These are phyloP conservation scores for Acleris cristana DNA, from an alignment of 2,888 invertebrate species.

Conservation along the genomic window DNA sequence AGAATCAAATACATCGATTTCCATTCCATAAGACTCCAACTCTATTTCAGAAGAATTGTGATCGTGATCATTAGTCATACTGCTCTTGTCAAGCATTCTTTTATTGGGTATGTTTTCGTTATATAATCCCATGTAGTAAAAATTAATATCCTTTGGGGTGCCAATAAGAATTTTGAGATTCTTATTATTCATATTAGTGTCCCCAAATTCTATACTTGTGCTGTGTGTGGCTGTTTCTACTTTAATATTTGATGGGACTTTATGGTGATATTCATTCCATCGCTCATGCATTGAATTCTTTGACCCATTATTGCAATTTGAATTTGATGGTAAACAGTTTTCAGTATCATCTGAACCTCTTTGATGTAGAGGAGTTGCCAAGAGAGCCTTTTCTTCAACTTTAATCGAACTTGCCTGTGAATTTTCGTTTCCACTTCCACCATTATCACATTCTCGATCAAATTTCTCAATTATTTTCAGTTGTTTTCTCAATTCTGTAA, in stretches of 20 bases:
- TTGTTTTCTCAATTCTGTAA: constrained; percentile 53
- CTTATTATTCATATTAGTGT: constrained; percentile 51
- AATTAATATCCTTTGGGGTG: constrained; percentile 64
- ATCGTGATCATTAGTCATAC: constrained; percentile 59
- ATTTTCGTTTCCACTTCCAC: constrained; percentile 64
- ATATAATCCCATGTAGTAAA: constrained; percentile 48
- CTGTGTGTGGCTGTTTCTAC: constrained; percentile 51
- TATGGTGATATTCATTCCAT: constrained; percentile 49
- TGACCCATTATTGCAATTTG: constrained; percentile 63
- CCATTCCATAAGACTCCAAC: constrained; percentile 10
- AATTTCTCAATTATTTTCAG: constrained; percentile 64
- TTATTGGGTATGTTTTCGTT: constrained; percentile 63
- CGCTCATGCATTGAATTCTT: constrained; percentile 59
- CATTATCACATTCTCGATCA: constrained; percentile 70
- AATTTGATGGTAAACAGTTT: constrained; percentile 46
- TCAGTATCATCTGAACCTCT: constrained; percentile 43
- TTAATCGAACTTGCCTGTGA: constrained; percentile 34
- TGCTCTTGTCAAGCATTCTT: constrained; percentile 70
- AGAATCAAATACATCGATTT: constrained; percentile 54
- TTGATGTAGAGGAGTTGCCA: constrained; percentile 55
- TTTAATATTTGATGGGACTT: constrained; percentile 33
- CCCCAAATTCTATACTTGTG: constrained; percentile 64
- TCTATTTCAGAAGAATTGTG: constrained; percentile 40
- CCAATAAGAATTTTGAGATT: constrained; percentile 56
- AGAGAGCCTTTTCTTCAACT: constrained; percentile 30